These are phyloP conservation scores for Muraenolepis orangiensis DNA, from an alignment of 2,797 vertebrate genomes.

Conservation along the genomic window DNA sequence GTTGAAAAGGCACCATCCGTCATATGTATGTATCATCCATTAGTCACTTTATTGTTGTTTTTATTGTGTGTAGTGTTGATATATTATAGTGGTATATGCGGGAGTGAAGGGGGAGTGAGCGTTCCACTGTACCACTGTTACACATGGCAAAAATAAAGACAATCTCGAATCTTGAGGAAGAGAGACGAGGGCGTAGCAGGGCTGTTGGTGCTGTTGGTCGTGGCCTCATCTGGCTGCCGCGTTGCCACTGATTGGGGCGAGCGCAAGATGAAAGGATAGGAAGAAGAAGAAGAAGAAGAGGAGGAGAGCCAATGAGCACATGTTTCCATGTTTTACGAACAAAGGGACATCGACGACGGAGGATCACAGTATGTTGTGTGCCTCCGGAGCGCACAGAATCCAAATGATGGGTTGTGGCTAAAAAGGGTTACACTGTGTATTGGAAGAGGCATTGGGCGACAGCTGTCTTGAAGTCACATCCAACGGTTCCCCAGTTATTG, in stretches of 20 bases:
- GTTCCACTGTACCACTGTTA: too few species aligned
- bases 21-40: too few species aligned
- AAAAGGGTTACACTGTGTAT: neutral
- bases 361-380: neutral
- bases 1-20: too few species aligned
- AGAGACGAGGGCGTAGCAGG: neutral
- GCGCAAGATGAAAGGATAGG: neutral
- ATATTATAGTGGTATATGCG: too few species aligned
- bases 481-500: neutral
- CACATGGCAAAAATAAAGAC: too few species aligned
- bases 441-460: neutral
- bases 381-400: neutral
- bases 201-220: neutral
- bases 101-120: too few species aligned
- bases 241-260: neutral
- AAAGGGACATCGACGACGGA: neutral
- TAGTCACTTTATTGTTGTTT: too few species aligned
- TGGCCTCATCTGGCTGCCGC: neutral
- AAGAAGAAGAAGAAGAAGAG: too few species aligned
- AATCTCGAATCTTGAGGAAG: too few species aligned
- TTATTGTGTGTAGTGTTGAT: too few species aligned
- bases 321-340: constrained; percentile 1
- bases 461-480: neutral
- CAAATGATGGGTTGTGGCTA: neutral
- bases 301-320: neutral